phyloP scores from a whole-genome alignment of 2,113 vertebrate species.

The Neomonachus schauinslandi region DNA sequence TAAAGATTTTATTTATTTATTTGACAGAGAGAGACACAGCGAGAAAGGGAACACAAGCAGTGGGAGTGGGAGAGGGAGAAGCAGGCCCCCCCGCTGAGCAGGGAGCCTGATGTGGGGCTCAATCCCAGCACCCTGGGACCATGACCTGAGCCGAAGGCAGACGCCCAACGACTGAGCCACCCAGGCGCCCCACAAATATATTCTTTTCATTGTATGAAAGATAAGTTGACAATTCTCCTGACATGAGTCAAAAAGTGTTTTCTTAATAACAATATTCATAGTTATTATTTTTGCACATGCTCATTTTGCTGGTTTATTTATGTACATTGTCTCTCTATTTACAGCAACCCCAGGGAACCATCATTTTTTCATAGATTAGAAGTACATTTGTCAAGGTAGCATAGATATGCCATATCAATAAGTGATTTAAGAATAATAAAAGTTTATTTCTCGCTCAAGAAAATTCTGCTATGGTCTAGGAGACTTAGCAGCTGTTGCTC shows the following conservation, averaged over 20 bases:
- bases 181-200: not conserved
- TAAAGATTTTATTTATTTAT: too few species aligned
- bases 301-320: not conserved
- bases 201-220: not conserved
- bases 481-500: fast-evolving
- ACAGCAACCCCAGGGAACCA: not conserved
- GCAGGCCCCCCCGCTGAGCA: too few species aligned
- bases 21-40: too few species aligned
- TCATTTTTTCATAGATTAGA: not conserved
- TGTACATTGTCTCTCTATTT: not conserved
- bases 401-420: not conserved
- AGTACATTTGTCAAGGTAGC: not conserved
- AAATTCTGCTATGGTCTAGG: not conserved
- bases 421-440: not conserved
- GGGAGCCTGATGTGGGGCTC: too few species aligned
- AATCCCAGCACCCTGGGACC: too few species aligned
- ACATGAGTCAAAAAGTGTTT: not conserved
- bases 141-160: too few species aligned
- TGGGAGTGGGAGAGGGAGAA: too few species aligned
- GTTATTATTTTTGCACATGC: not conserved
- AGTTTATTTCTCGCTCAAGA: not conserved
- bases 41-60: too few species aligned
- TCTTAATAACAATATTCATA: not conserved
- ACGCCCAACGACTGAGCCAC: too few species aligned
- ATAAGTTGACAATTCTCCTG: not conserved